A percentile compares a stretch with the other conserved stretches of the same genome.
Conservation (phyloP, 2,888 invertebrate species). For the Lasioglossum marginatum region DNA sequence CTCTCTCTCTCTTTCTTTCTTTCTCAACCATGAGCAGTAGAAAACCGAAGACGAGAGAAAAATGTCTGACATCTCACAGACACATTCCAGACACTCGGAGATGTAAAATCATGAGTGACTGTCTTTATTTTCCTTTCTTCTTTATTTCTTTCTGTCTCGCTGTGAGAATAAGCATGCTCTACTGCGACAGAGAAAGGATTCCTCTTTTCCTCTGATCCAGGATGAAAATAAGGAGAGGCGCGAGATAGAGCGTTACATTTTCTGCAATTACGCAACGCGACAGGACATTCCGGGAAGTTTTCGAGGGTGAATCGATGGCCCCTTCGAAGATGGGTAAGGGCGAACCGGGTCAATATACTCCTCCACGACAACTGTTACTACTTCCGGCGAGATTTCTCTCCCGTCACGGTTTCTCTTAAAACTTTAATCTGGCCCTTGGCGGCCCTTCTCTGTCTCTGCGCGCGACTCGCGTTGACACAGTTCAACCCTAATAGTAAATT, state of each 20-base stretch:
- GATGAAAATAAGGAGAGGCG: constrained; percentile 20
- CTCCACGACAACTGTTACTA: neutral
- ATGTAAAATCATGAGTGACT: constrained; percentile 40
- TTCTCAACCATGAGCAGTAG: neutral
- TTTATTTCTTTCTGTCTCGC: neutral
- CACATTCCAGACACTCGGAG: constrained; percentile 41
- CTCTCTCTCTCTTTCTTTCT: neutral
- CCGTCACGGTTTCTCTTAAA: neutral
- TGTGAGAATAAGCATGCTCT: neutral
- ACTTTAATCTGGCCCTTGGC: neutral
- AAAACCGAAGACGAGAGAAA: constrained; percentile 1
- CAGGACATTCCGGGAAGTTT: neutral
- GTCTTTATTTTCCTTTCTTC: neutral
- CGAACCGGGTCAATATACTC: constrained; percentile 11
- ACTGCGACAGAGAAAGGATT: neutral
- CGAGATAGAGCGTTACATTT: neutral
- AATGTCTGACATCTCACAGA: constrained; percentile 49
- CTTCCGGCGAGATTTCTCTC: neutral
- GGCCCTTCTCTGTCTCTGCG: neutral
- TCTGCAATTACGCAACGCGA: constrained; percentile 33
- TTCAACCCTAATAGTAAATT: neutral
- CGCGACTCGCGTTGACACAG: neutral
- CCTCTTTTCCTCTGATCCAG: constrained; percentile 6
- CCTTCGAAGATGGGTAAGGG: neutral
- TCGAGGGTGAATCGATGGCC: constrained; percentile 4